Percentiles rank a stretch among this genome's conserved stretches.
These are phyloP conservation scores for Drosophila anomalipes DNA, from an alignment of 2,888 invertebrate genomes.

Conservation along the genomic window DNA sequence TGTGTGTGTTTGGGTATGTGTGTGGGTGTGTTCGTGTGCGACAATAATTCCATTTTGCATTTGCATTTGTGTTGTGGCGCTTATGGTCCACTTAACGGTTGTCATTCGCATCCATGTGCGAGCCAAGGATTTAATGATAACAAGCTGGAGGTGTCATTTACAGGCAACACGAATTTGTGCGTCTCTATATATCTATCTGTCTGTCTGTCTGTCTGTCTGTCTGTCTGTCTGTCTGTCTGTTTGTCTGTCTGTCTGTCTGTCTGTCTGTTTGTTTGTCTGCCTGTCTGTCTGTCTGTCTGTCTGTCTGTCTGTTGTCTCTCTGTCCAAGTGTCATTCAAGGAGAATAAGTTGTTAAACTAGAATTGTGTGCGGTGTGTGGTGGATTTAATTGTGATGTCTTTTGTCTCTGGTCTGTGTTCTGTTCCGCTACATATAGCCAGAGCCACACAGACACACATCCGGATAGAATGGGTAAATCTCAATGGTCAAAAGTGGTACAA, in stretches of 20 bases:
- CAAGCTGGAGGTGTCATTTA: conserved; percentile 66
- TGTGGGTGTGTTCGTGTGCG: background rate
- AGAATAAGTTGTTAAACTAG: conserved; percentile 35
- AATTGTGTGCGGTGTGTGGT: background rate
- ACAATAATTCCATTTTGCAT: conserved; percentile 71
- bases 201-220: background rate
- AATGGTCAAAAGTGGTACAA: conserved; percentile 25
- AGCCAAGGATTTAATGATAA: conserved; percentile 68
- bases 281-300: background rate
- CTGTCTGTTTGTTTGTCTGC: background rate
- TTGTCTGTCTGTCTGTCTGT: background rate
- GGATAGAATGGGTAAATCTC: conserved; percentile 19
- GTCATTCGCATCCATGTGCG: conserved; percentile 59
- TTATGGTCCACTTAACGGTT: conserved; percentile 78
- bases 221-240: background rate
- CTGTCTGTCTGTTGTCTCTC: background rate
- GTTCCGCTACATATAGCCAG: conserved; percentile 1
- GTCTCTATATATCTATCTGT: background rate
- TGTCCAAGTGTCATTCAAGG: background rate
- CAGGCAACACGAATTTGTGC: conserved; percentile 47
- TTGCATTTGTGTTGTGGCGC: conserved; percentile 74
- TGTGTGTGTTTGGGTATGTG: background rate
- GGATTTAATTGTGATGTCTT: conserved; percentile 45
- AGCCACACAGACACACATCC: background rate
- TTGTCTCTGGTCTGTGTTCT: conserved; percentile 12